phyloP scores from a whole-genome alignment of 2,113 vertebrate species.

The Coptodon rendalli region DNA sequence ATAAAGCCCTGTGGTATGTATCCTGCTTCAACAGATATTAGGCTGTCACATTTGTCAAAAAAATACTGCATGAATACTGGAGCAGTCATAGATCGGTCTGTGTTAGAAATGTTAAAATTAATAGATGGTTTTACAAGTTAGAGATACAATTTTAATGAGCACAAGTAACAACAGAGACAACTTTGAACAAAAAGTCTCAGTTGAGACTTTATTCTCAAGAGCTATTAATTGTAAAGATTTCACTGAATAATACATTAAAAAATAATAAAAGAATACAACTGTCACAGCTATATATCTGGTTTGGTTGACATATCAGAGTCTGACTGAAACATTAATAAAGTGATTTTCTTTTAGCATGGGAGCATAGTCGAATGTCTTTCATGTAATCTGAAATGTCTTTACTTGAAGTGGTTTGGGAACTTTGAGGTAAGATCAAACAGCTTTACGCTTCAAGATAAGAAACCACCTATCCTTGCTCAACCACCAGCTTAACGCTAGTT shows the following conservation, averaged over 20 bases:
- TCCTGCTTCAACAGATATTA: not conserved
- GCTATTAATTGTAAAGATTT: not conserved
- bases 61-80: not conserved
- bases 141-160: not conserved
- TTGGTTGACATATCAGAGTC: not conserved
- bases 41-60: not conserved
- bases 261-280: not conserved
- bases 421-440: slow-evolving; percentile 15
- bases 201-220: not conserved
- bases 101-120: not conserved
- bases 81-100: accelerated
- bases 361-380: not conserved
- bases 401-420: not conserved
- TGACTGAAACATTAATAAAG: not conserved
- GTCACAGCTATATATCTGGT: not conserved
- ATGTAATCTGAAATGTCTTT: not conserved
- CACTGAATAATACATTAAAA: not conserved
- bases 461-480: not conserved
- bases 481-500: not conserved
- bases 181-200: not conserved
- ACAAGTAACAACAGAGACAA: not conserved
- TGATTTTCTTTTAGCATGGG: not conserved
- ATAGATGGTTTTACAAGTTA: not conserved
- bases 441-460: slow-evolving; percentile 24
- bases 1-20: not conserved